Conservation (phyloP, 2,113 vertebrate species). For the Pantherophis guttatus region DNA sequence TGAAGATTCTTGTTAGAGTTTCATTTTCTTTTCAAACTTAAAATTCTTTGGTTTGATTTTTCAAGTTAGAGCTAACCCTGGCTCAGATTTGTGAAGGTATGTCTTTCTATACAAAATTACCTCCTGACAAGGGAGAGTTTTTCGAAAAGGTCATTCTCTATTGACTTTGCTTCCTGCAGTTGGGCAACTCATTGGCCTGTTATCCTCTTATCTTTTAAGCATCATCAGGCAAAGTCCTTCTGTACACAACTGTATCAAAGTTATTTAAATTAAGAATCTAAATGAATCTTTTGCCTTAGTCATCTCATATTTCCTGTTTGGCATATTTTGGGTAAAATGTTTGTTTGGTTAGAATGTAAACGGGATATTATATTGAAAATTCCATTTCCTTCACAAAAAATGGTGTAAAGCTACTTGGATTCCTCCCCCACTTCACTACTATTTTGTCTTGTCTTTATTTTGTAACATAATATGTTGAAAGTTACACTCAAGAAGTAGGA, state of each 20-base stretch:
- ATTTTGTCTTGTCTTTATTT: neutral
- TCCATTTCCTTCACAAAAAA: neutral
- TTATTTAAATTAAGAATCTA: neutral
- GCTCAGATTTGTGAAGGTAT: neutral
- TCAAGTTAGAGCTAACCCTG: neutral
- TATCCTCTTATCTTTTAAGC: neutral
- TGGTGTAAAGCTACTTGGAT: neutral
- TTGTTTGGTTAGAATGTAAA: neutral
- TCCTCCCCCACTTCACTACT: neutral
- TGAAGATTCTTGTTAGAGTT: neutral
- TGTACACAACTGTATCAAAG: neutral
- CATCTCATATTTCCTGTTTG: neutral
- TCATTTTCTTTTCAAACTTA: neutral
- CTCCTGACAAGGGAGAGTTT: neutral
- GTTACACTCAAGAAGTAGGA: neutral
- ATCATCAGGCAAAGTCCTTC: neutral
- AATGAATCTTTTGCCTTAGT: neutral
- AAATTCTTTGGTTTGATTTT: neutral
- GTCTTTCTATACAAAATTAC: neutral
- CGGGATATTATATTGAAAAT: neutral
- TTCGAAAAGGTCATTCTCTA: neutral
- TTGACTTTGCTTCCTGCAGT: neutral
- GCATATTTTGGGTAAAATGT: neutral
- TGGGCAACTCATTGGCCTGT: neutral
- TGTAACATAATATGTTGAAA: neutral